Percentiles rank a stretch among this genome's conserved stretches.
Evolutionary conservation across 2,888 invertebrate species (phyloP).

Genomic region (Dioctria rufipes): DNA sequence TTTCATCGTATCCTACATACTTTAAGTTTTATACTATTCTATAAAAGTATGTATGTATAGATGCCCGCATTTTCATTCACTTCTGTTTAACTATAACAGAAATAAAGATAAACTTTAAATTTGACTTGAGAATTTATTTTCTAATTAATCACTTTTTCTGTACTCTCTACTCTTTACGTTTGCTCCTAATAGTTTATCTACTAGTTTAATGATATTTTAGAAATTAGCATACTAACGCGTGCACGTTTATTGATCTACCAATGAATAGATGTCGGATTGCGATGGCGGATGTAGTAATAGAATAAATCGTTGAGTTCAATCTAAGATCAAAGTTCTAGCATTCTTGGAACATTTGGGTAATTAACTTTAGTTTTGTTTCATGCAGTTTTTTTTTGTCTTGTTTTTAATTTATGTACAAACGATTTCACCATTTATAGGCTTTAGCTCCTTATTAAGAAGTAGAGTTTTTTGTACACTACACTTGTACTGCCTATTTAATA

Average conservation of each 20-base stretch:
- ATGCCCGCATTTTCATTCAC: constrained; percentile 18
- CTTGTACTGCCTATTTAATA: too few relatives aligned
- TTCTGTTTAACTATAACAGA: neutral
- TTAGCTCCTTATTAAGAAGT: too few relatives aligned
- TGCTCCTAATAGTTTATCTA: constrained; percentile 12
- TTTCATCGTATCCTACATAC: too few relatives aligned
- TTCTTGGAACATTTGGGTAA: constrained; percentile 32
- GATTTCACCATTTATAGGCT: neutral
- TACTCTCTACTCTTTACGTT: neutral
- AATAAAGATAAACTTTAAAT: neutral
- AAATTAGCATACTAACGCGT: constrained; percentile 49
- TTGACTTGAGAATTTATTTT: constrained; percentile 36
- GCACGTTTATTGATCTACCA: constrained; percentile 9
- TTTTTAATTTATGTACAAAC: constrained; percentile 2
- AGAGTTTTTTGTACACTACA: too few relatives aligned
- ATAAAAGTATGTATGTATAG: neutral
- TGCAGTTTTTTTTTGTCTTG: neutral
- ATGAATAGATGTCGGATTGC: neutral
- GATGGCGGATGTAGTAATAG: neutral
- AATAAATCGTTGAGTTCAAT: constrained; percentile 37
- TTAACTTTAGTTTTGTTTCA: constrained; percentile 31
- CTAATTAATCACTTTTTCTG: constrained; percentile 29
- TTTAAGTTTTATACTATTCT: too few relatives aligned
- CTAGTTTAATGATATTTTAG: constrained; percentile 33
- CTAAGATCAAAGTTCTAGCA: constrained; percentile 34